Evolutionary conservation across 2,888 invertebrate genomes (phyloP).

Genomic region (Vandiemenella viatica): DNA sequence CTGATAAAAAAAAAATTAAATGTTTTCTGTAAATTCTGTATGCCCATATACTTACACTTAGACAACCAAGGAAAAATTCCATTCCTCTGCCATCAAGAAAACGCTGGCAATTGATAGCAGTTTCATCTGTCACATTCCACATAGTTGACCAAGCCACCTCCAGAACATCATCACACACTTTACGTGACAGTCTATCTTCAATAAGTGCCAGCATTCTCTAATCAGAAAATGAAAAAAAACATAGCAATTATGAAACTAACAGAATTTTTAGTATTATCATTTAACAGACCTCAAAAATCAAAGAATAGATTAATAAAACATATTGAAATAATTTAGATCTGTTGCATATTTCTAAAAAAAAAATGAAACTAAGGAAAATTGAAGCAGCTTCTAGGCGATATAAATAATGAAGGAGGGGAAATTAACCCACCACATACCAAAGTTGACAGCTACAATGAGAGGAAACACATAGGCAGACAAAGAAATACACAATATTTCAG

Average conservation of each 20-base stretch:
- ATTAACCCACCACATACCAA: too few relatives aligned
- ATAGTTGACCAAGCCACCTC: conserved; percentile 99
- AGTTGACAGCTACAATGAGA: too few relatives aligned
- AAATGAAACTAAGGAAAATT: too few relatives aligned
- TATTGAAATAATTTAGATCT: too few relatives aligned
- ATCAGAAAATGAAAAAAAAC: conserved; percentile 17
- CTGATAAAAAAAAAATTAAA: too few relatives aligned
- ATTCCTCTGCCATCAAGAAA: conserved; percentile 82
- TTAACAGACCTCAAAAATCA: conserved; percentile 11
- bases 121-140: conserved; percentile 98
- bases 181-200: conserved; percentile 56
- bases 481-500: too few relatives aligned
- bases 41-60: conserved; percentile 43
- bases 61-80: conserved; percentile 76
- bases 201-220: conserved; percentile 82
- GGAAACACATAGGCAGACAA: too few relatives aligned
- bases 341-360: too few relatives aligned
- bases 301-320: too few relatives aligned
- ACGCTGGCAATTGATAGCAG: conserved; percentile 80
- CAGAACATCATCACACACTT: conserved; percentile 83
- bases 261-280: conserved; percentile 2
- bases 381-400: too few relatives aligned
- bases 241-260: too few relatives aligned
- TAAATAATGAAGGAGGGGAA: too few relatives aligned
- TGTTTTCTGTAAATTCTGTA: neutral